Conservation (phyloP, 2,888 invertebrate species). For the Oscheius myriophilus region DNA sequence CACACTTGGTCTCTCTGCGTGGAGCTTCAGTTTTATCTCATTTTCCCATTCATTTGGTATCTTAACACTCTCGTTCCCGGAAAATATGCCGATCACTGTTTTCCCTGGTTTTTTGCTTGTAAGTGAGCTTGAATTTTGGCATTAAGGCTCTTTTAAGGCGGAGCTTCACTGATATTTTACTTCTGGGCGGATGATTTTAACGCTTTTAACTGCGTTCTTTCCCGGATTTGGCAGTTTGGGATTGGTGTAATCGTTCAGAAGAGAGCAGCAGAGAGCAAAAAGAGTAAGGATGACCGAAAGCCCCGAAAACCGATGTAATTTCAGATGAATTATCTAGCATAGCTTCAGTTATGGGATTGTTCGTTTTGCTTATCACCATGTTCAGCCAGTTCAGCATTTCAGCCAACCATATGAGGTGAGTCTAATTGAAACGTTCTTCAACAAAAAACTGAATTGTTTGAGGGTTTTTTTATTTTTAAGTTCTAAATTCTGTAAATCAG, state of each 20-base stretch:
- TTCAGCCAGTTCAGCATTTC: neutral
- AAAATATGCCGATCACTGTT: neutral
- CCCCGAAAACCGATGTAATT: too few relatives aligned
- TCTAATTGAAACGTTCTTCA: too few relatives aligned
- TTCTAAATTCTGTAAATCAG: too few relatives aligned
- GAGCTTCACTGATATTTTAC: constrained; percentile 2
- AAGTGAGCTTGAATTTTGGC: neutral
- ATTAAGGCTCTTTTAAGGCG: neutral
- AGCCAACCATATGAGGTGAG: neutral
- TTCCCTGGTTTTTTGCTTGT: neutral
- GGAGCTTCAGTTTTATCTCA: constrained; percentile 14
- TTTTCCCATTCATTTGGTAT: constrained; percentile 10
- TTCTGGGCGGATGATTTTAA: neutral
- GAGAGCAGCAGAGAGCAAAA: neutral
- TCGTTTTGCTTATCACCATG: neutral
- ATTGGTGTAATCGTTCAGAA: neutral
- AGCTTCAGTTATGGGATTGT: neutral
- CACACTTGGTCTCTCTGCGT: constrained; percentile 25
- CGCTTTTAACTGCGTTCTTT: constrained; percentile 11
- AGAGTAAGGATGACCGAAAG: too few relatives aligned
- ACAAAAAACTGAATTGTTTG: too few relatives aligned
- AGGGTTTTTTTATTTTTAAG: too few relatives aligned
- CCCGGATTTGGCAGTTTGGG: constrained; percentile 9
- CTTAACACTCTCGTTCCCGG: neutral
- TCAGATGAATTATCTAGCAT: neutral